These are phyloP conservation scores for Portunus trituberculatus DNA, from an alignment of 1,140 invertebrate genomes.

Conservation along the genomic window DNA sequence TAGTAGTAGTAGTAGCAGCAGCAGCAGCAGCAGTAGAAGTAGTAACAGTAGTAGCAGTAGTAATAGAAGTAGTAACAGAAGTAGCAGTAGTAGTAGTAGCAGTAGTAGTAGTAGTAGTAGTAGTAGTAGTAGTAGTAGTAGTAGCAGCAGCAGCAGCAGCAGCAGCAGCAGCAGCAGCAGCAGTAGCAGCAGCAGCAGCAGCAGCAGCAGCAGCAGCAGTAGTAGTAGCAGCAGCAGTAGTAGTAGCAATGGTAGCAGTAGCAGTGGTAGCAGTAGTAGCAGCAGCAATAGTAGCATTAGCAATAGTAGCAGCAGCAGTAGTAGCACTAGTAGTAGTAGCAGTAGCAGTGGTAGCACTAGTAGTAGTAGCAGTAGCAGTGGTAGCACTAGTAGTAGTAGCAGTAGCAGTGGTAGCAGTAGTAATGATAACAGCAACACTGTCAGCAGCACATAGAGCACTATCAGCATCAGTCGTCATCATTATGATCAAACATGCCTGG, in stretches of 20 bases:
- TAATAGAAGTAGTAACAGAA: neutral
- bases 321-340: neutral
- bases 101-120: conserved; percentile 12
- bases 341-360: too few species aligned
- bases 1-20: neutral
- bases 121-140: conserved; percentile 23
- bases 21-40: neutral
- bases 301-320: neutral
- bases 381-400: neutral
- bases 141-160: conserved; percentile 20
- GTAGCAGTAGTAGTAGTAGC: conserved; percentile 22
- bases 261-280: too few species aligned
- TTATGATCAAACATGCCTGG: too few species aligned
- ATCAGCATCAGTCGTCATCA: too few species aligned
- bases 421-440: too few species aligned
- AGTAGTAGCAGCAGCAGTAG: neutral
- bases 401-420: neutral
- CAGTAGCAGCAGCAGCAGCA: too few species aligned
- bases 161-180: neutral
- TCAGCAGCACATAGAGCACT: too few species aligned
- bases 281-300: too few species aligned
- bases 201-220: neutral
- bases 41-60: neutral
- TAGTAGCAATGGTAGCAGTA: neutral
- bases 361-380: neutral